These are phyloP conservation scores for Microplitis deprimator DNA, from an alignment of 2,888 invertebrate species.

Conservation along the genomic window DNA sequence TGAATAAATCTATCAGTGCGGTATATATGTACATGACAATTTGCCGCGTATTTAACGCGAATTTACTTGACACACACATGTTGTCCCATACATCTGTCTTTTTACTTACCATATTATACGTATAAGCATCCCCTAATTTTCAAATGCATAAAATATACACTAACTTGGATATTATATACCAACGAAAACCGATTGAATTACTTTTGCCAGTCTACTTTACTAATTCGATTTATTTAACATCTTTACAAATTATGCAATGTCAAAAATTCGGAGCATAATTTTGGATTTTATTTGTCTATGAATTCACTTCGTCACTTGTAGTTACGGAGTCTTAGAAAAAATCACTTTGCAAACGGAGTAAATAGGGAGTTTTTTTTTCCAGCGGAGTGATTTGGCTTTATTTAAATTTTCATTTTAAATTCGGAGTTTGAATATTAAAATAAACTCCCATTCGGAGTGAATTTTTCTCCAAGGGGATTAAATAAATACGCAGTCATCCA, in stretches of 20 bases:
- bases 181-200: neutral
- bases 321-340: too few relatives aligned
- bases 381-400: too few relatives aligned
- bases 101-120: neutral
- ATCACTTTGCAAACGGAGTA: too few relatives aligned
- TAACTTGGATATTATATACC: neutral
- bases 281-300: too few relatives aligned
- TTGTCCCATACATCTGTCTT: slow-evolving; percentile 47
- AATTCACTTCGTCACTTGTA: too few relatives aligned
- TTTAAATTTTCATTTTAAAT: too few relatives aligned
- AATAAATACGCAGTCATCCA: too few relatives aligned
- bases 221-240: neutral
- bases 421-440: too few relatives aligned
- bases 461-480: too few relatives aligned
- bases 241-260: neutral
- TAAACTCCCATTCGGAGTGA: too few relatives aligned
- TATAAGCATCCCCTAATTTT: neutral
- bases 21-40: slow-evolving; percentile 27
- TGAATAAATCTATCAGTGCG: slow-evolving; percentile 56
- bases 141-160: neutral
- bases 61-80: slow-evolving; percentile 46
- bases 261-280: too few relatives aligned
- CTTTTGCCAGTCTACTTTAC: neutral
- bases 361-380: too few relatives aligned
- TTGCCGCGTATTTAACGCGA: slow-evolving; percentile 44